Evolutionary conservation across 2,113 vertebrate genomes (phyloP).

Genomic region (Corvus moneduloides): DNA sequence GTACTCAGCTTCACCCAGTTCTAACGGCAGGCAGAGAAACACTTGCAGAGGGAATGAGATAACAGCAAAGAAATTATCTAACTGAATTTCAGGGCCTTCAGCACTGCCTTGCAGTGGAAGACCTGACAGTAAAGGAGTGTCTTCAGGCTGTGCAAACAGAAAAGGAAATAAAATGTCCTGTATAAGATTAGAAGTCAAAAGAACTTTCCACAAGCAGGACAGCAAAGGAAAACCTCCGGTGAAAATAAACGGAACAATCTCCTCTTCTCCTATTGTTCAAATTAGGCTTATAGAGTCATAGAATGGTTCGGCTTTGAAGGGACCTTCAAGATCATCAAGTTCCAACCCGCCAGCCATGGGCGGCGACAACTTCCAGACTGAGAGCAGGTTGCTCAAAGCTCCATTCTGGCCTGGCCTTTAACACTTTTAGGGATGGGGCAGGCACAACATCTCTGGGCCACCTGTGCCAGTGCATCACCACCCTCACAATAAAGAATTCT

Average conservation of each 20-base stretch:
- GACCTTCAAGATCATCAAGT: neutral
- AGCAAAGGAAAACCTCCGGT: neutral
- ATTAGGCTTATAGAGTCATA: neutral
- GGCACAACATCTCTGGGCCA: neutral
- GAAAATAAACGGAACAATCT: neutral
- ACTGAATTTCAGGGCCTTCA: neutral
- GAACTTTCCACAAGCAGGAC: neutral
- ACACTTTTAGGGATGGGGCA: neutral
- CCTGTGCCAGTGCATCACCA: neutral
- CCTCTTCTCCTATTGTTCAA: neutral
- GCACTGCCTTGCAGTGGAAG: neutral
- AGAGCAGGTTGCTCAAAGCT: neutral
- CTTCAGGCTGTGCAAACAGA: neutral
- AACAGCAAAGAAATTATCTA: neutral
- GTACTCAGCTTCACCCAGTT: neutral
- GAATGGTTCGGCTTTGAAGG: neutral
- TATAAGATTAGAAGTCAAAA: neutral
- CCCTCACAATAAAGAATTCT: neutral
- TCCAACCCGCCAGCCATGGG: rapidly evolving
- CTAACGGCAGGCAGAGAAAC: neutral
- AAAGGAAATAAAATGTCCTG: neutral
- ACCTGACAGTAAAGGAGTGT: neutral
- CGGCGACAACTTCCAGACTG: neutral
- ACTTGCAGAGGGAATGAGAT: neutral
- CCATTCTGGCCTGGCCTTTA: neutral